Percentiles rank a stretch among this genome's conserved stretches.
phyloP scores from a whole-genome alignment of 2,113 vertebrate species.

The Tupaia chinensis region DNA sequence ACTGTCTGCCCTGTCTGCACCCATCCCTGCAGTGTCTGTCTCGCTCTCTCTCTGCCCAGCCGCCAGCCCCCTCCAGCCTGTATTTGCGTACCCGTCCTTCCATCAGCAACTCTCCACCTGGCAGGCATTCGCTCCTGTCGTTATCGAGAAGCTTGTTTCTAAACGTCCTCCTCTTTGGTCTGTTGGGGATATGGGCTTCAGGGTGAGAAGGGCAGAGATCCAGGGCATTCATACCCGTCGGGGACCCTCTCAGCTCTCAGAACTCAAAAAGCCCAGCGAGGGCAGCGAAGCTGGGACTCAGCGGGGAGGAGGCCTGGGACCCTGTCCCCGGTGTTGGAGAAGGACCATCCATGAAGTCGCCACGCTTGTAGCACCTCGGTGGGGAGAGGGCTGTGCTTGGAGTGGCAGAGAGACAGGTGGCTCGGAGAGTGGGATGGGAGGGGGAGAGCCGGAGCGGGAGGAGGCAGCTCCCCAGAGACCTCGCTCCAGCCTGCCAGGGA shows the following conservation, averaged over 20 bases:
- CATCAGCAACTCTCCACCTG: neutral
- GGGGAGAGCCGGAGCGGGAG: neutral
- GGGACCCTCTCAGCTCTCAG: neutral
- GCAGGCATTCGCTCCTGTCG: neutral
- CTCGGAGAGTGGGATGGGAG: rapidly evolving
- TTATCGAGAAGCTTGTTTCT: neutral
- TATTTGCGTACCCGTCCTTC: no score
- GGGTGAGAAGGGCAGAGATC: neutral
- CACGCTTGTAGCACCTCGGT: rapidly evolving
- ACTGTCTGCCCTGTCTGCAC: no score
- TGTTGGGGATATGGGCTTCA: neutral
- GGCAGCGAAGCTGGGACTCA: neutral
- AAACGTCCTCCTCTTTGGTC: neutral
- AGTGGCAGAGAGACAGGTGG: neutral
- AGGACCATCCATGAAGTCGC: neutral
- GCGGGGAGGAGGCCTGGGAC: rapidly evolving
- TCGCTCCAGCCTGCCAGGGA: neutral
- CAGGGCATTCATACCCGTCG: rapidly evolving
- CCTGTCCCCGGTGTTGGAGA: neutral
- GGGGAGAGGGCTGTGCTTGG: neutral
- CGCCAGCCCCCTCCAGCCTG: no score
- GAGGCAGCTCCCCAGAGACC: neutral
- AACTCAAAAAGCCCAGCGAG: rapidly evolving
- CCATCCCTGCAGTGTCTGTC: no score
- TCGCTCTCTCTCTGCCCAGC: neutral